These are phyloP conservation scores for Hydropotes inermis DNA, from an alignment of 2,113 vertebrate genomes.

Conservation along the genomic window DNA sequence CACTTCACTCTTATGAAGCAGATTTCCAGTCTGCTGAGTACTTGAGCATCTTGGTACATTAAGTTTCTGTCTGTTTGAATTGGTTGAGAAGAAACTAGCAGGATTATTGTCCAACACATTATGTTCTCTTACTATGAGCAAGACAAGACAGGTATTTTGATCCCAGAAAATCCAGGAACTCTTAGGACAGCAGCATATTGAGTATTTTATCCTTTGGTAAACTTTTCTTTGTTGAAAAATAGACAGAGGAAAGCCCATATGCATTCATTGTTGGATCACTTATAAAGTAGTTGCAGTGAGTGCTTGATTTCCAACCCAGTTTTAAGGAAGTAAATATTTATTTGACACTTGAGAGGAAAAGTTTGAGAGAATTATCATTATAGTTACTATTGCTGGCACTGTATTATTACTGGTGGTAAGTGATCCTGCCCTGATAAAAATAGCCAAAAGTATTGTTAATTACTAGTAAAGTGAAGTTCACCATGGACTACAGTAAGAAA, in stretches of 20 bases:
- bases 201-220: not conserved
- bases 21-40: slow-evolving; percentile 66
- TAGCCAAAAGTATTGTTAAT: slow-evolving; percentile 37
- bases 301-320: slow-evolving; percentile 40
- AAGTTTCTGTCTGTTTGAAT: slow-evolving; percentile 62
- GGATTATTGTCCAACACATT: slow-evolving; percentile 37
- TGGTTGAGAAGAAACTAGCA: slow-evolving; percentile 22
- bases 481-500: not conserved
- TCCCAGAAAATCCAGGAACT: not conserved
- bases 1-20: slow-evolving; percentile 52
- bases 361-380: not conserved
- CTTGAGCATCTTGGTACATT: slow-evolving; percentile 45
- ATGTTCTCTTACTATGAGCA: not conserved
- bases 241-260: not conserved
- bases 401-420: not conserved
- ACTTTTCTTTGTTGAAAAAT: not conserved
- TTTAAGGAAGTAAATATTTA: slow-evolving; percentile 37
- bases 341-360: slow-evolving; percentile 5
- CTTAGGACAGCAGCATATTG: not conserved
- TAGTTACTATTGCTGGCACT: slow-evolving; percentile 11
- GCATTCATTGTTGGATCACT: not conserved
- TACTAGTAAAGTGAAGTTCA: slow-evolving; percentile 34
- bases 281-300: not conserved
- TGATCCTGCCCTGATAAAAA: slow-evolving; percentile 32
- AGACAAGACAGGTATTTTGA: slow-evolving; percentile 4